phyloP scores from a whole-genome alignment of 2,113 vertebrate genomes.

The Elephantulus edwardii region DNA sequence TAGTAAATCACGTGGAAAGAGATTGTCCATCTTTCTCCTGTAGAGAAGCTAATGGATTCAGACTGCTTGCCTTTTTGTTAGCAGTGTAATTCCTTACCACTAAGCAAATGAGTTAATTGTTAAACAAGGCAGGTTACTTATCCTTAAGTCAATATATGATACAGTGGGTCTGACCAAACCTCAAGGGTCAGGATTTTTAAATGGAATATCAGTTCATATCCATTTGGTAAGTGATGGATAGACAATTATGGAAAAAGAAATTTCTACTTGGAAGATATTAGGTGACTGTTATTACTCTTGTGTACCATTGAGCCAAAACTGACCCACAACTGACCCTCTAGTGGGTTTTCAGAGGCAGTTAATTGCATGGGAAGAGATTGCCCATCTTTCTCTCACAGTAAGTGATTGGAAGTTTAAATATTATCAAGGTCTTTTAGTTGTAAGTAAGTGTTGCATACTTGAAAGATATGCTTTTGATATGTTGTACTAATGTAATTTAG shows the following conservation, averaged over 20 bases:
- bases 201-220: not conserved
- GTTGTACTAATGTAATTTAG: not conserved
- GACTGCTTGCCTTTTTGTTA: no score
- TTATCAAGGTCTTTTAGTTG: not conserved
- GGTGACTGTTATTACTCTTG: no score
- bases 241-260: not conserved
- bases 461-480: constrained; percentile 5
- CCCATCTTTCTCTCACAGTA: no score
- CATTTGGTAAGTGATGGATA: not conserved
- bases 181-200: constrained; percentile 16
- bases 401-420: not conserved
- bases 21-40: no score
- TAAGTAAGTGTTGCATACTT: constrained; percentile 27
- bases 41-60: no score
- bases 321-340: no score
- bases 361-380: no score
- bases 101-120: not conserved
- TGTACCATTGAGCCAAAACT: no score
- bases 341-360: no score
- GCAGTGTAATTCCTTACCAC: no score
- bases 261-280: not conserved
- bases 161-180: constrained; percentile 15
- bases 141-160: constrained; percentile 24
- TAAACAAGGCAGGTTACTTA: constrained; percentile 4
- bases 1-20: no score